phyloP scores from a whole-genome alignment of 2,888 invertebrate species.

The Coecobrya sp. region DNA sequence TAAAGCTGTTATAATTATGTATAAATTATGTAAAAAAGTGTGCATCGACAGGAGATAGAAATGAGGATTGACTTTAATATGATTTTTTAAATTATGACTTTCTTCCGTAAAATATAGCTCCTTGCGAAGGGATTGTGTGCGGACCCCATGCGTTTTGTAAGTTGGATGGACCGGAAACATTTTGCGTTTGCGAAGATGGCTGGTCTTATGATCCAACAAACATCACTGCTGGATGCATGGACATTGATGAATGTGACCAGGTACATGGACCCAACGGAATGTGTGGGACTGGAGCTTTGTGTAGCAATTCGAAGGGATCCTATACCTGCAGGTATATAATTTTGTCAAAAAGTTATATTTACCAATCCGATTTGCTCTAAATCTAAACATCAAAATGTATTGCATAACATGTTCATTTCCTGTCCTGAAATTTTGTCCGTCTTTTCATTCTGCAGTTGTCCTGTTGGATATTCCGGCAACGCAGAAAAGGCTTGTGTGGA shows the following conservation, averaged over 20 bases:
- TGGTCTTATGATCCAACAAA: constrained; percentile 97
- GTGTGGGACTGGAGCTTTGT: constrained; percentile 94
- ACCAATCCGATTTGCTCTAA: too few species aligned
- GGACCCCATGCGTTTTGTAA: constrained; percentile 95
- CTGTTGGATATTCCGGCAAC: constrained; percentile 95
- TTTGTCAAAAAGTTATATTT: too few species aligned
- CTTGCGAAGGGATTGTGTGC: constrained; percentile 97
- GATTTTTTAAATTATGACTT: neutral
- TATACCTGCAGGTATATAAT: too few species aligned
- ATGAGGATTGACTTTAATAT: neutral
- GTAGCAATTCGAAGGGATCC: constrained; percentile 93
- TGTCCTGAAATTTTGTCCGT: too few species aligned
- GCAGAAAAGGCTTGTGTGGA: constrained; percentile 93
- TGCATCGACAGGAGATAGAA: neutral
- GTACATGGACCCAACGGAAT: constrained; percentile 93
- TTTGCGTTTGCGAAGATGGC: constrained; percentile 97
- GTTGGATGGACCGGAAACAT: constrained; percentile 94
- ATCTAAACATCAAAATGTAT: too few species aligned
- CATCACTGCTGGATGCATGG: constrained; percentile 95
- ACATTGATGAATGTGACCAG: constrained; percentile 96
- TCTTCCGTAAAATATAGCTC: constrained; percentile 89
- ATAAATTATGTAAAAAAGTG: constrained; percentile 43
- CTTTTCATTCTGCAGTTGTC: too few species aligned
- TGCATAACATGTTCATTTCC: too few species aligned
- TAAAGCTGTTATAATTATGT: neutral